Conservation (phyloP, 2,888 invertebrate species). For the Lysandra bellargus region DNA sequence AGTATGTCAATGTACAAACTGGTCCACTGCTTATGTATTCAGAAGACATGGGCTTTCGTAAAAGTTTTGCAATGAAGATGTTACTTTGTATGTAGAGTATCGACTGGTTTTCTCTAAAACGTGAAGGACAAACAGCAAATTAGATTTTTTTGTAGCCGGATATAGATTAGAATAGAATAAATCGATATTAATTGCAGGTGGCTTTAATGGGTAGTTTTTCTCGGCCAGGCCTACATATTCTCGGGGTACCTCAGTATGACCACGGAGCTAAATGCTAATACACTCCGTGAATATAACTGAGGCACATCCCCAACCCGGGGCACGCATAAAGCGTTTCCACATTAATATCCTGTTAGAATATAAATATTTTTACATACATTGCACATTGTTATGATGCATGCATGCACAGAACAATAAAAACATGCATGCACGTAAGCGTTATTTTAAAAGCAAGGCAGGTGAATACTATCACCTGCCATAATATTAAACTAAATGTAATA, state of each 20-base stretch:
- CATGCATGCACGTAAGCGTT: neutral
- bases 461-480: neutral
- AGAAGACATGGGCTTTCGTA: slow-evolving; percentile 12
- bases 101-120: neutral
- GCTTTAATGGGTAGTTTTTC: no score
- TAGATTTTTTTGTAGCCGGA: neutral
- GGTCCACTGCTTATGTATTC: slow-evolving; percentile 15
- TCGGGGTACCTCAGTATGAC: no score
- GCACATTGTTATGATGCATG: neutral
- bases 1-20: slow-evolving; percentile 9
- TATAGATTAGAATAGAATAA: neutral
- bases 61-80: slow-evolving; percentile 12
- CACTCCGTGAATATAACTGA: no score
- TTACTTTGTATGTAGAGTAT: neutral
- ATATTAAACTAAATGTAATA: no score
- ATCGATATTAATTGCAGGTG: no score
- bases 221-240: no score
- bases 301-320: no score
- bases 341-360: no score
- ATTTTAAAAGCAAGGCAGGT: neutral
- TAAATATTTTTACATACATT: neutral
- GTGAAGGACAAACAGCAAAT: neutral
- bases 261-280: no score
- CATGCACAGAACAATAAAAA: no score
- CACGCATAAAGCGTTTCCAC: no score